Evolutionary conservation across 1,140 invertebrate species (phyloP), one percentile per base, ranked within the genome.

Genomic region (Brachionus plicatilis): DNA sequence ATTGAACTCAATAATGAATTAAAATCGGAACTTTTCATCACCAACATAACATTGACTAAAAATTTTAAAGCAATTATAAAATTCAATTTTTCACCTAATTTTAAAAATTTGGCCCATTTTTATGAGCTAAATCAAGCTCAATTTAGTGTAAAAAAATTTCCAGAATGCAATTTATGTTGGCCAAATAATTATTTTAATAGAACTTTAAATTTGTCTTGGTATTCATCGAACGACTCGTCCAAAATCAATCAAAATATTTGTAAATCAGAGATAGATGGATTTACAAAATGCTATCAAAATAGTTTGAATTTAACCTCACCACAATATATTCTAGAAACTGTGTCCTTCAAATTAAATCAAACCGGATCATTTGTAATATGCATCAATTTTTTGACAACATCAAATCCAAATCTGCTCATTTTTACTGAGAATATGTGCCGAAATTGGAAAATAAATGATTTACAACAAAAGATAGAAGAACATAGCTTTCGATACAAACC

Each of bases 401-500:
- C 29, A 47, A 50, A 76, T 27, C 72, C 41, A 1, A 50, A 12
- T 47, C 1, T 76, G 9, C 6, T 27, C 14, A 27, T 76, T 50
- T 76, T 76, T 50, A 50, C 43, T 1, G 72, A 76, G 8, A 76
- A 76, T 20, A 76, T 76, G 72, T 76, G 72, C 20, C 43, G 9
- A 2, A 50, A 76, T 76, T 76, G 45, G 72, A 76, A 27, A 11
- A 41, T 41, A 14, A 24, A 17, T 50, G 24, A 76, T 41, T 27
- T 50, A 12, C 17, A 76, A 5, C 20, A 3, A 27, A 8, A 76
- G 12, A 7, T 14, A 11, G 72, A 76, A 27, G 2, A 20, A 27
- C 72, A 76, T 27, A 76, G 20, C 27, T 76, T 76, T 76, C 43
- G 47, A 50, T 76, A 76, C 53, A 76, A 76, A 29, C 72, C 72